phyloP scores from a whole-genome alignment of 2,888 invertebrate genomes.

The Emesis furor region DNA sequence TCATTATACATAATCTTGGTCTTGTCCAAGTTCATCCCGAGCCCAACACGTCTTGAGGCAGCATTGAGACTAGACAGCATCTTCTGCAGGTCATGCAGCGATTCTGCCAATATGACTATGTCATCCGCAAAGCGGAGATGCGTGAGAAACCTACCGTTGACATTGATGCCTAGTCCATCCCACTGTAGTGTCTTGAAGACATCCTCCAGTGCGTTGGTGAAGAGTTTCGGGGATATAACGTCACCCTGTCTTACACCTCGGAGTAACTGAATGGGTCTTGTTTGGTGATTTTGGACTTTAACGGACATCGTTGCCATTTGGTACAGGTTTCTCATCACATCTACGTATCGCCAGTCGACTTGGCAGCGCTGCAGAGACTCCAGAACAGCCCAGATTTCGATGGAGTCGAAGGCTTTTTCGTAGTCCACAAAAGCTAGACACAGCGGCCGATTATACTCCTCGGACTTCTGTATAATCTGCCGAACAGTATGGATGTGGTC shows the following conservation, averaged over 20 bases:
- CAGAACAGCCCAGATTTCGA: constrained; percentile 62
- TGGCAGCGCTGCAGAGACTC: constrained; percentile 54
- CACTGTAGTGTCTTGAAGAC: not conserved
- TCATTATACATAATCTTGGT: not conserved
- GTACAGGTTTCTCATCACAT: constrained; percentile 24
- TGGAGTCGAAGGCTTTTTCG: constrained; percentile 59
- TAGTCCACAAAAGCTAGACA: constrained; percentile 41
- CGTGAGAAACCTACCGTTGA: constrained; percentile 36
- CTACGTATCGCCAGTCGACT: constrained; percentile 51
- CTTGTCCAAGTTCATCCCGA: not conserved
- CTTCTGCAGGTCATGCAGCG: constrained; percentile 14
- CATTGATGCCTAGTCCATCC: not conserved
- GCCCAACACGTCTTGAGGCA: not conserved
- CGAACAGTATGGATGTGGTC: constrained; percentile 3
- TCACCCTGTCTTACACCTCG: not conserved
- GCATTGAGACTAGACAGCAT: not conserved
- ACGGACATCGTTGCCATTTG: not conserved
- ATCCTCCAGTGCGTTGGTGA: not conserved
- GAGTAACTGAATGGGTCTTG: not conserved
- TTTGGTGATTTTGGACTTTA: not conserved
- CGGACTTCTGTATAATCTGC: not conserved
- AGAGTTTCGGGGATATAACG: constrained; percentile 10
- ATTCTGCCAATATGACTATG: constrained; percentile 41
- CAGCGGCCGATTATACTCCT: constrained; percentile 24
- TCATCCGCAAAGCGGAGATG: constrained; percentile 46